These are phyloP conservation scores for Stenichneumon culpator DNA, from an alignment of 2,888 invertebrate genomes.

Conservation along the genomic window DNA sequence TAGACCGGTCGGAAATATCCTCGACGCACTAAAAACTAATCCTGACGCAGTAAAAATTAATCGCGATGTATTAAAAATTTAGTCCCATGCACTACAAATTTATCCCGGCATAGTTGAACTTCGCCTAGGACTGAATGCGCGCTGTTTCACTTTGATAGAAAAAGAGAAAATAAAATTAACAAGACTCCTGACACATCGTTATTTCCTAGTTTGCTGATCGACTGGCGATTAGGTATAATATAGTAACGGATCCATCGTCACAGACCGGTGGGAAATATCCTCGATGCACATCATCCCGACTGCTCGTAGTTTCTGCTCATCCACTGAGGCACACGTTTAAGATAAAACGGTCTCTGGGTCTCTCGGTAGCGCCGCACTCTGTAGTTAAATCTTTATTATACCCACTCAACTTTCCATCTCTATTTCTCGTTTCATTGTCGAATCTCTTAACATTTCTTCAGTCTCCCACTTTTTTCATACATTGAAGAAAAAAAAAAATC, in stretches of 20 bases:
- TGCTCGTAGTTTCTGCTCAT: not conserved
- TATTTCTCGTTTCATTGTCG: conserved; percentile 1
- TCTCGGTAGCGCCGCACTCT: not conserved
- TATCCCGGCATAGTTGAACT: no score
- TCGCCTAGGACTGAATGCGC: no score
- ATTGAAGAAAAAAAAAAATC: not conserved
- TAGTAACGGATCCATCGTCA: not conserved
- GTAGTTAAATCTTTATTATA: conserved; percentile 22
- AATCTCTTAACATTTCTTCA: conserved; percentile 18
- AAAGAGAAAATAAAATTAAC: no score
- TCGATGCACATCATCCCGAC: not conserved
- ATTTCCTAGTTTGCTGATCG: conserved; percentile 11
- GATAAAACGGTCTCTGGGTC: conserved; percentile 14
- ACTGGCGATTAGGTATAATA: not conserved
- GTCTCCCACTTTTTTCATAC: not conserved
- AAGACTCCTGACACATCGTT: no score
- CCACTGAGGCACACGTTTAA: not conserved
- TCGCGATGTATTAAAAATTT: no score
- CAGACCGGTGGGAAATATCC: not conserved
- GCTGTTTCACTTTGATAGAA: no score
- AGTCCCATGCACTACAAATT: not conserved
- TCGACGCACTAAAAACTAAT: not conserved
- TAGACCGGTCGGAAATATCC: not conserved
- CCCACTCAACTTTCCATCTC: not conserved
- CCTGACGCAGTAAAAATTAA: no score